These are phyloP conservation scores for Caenorhabditis brenneri DNA, from an alignment of 1,140 invertebrate species.

Conservation along the genomic window DNA sequence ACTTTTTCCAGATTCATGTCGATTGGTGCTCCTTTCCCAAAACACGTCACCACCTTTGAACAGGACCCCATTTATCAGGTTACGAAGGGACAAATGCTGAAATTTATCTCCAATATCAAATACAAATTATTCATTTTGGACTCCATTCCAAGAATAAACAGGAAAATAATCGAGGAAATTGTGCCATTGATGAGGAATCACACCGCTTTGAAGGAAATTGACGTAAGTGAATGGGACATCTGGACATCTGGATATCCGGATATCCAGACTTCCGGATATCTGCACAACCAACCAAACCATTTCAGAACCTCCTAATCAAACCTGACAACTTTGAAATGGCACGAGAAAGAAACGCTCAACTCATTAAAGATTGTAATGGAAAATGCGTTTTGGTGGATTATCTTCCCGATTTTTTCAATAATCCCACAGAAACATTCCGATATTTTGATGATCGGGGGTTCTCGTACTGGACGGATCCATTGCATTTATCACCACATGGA, in stretches of 20 bases:
- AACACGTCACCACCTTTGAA: not conserved
- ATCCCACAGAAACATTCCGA: not conserved
- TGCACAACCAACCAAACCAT: not conserved
- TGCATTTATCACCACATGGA: not conserved
- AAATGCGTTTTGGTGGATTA: conserved; percentile 10
- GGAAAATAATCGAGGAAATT: not conserved
- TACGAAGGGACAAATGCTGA: not conserved
- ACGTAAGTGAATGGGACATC: not conserved
- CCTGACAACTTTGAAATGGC: not conserved
- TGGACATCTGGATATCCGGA: no score
- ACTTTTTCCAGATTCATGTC: not conserved
- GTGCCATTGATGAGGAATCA: not conserved
- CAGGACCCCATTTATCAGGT: not conserved
- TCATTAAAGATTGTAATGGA: not conserved
- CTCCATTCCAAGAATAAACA: not conserved
- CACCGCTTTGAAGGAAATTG: not conserved
- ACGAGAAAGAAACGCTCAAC: not conserved
- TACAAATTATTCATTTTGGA: not conserved
- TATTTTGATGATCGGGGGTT: not conserved
- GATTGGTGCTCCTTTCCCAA: not conserved
- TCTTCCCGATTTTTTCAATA: not conserved
- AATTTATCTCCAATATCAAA: not conserved
- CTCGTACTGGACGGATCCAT: not conserved
- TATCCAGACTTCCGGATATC: no score
- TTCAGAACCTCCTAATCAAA: not conserved